These are phyloP conservation scores for Nomada fucata DNA, from an alignment of 2,888 invertebrate species.

Conservation along the genomic window DNA sequence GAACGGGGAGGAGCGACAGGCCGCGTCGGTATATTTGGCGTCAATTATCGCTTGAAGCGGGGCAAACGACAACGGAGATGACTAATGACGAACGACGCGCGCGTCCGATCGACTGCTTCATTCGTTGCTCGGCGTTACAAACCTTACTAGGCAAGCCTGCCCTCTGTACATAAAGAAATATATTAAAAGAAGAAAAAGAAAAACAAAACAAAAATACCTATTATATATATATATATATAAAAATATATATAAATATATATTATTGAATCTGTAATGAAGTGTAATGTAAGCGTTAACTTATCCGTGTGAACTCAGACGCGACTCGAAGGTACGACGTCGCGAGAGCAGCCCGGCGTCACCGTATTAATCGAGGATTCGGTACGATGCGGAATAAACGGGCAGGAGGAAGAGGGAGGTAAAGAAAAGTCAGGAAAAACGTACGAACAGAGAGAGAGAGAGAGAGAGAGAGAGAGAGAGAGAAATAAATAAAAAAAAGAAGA, in stretches of 20 bases:
- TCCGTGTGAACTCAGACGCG: constrained; percentile 76
- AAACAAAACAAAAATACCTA: constrained; percentile 37
- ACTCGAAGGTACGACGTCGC: constrained; percentile 20
- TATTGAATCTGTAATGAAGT: constrained; percentile 82
- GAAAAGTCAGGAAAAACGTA: not conserved
- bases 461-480: no score
- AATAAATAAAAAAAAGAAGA: not conserved
- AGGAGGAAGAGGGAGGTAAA: no score
- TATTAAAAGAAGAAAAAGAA: constrained; percentile 38
- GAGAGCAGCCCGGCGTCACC: constrained; percentile 70
- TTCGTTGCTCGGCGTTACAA: constrained; percentile 61
- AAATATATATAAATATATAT: constrained; percentile 70
- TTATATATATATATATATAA: constrained; percentile 55
- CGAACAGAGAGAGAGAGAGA: not conserved
- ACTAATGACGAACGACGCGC: not conserved
- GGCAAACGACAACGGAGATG: not conserved
- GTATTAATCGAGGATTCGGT: constrained; percentile 54
- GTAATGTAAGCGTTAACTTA: constrained; percentile 81
- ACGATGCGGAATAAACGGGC: not conserved
- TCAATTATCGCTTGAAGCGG: constrained; percentile 61
- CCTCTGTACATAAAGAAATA: constrained; percentile 81
- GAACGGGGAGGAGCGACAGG: not conserved
- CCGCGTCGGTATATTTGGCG: constrained; percentile 59
- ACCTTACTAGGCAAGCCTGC: constrained; percentile 79
- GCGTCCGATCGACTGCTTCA: constrained; percentile 56